Conservation (phyloP, 2,888 invertebrate genomes). For the Eupithecia dodoneata region DNA sequence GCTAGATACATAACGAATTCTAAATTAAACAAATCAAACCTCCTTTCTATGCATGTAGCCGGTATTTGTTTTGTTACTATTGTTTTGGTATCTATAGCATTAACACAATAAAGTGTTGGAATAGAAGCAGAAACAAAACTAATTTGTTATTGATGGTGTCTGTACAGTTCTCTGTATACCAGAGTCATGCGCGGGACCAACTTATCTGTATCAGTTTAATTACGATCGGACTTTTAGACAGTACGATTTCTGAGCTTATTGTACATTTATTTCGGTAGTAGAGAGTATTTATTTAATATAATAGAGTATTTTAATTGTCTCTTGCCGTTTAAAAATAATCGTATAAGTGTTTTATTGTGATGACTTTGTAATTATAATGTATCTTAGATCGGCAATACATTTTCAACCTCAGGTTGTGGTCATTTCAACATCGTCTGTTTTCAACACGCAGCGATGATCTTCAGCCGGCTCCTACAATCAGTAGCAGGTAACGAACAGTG, state of each 20-base stretch:
- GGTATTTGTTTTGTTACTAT: background rate
- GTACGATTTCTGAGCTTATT: conserved; percentile 37
- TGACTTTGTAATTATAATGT: too few relatives aligned
- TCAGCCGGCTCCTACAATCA: too few relatives aligned
- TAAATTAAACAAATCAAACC: background rate
- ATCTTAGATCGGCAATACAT: too few relatives aligned
- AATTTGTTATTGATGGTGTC: conserved; percentile 77
- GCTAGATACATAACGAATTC: background rate
- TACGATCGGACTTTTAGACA: conserved; percentile 64
- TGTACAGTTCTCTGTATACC: conserved; percentile 44
- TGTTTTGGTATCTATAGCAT: conserved; percentile 9
- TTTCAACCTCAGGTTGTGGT: too few relatives aligned
- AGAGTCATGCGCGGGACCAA: conserved; percentile 65
- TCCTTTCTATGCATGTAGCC: background rate
- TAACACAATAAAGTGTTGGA: conserved; percentile 13
- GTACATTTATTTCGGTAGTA: background rate
- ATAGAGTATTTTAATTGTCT: too few relatives aligned
- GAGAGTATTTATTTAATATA: background rate
- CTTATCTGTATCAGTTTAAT: conserved; percentile 71
- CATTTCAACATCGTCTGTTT: too few relatives aligned
- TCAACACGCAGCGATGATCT: too few relatives aligned
- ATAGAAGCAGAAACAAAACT: conserved; percentile 70
- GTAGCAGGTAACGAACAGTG: too few relatives aligned
- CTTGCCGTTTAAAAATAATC: too few relatives aligned
- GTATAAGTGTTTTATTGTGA: too few relatives aligned